Evolutionary conservation across 1,140 invertebrate species (phyloP).

Genomic region (Linepithema humile): DNA sequence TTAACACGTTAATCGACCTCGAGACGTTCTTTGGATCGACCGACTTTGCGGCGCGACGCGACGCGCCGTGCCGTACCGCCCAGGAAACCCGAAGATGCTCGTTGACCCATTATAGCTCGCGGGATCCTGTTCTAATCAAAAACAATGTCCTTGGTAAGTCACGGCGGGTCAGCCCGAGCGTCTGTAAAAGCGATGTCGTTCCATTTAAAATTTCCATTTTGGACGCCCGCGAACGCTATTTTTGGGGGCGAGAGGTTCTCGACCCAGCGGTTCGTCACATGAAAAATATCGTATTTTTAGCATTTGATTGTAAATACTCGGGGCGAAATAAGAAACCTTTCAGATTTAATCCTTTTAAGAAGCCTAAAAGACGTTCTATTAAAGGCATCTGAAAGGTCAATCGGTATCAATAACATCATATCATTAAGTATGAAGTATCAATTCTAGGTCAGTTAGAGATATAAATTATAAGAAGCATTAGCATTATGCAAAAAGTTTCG

Average conservation of each 20-base stretch:
- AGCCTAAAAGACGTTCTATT: neutral
- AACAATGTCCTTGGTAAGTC: slow-evolving; percentile 49
- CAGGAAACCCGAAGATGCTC: slow-evolving; percentile 38
- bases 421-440: neutral
- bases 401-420: neutral
- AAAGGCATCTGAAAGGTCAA: neutral
- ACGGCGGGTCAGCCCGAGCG: slow-evolving; percentile 15
- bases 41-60: slow-evolving; percentile 47
- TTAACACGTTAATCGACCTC: slow-evolving; percentile 50
- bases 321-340: neutral
- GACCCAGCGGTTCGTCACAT: neutral
- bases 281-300: slow-evolving; percentile 8
- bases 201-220: slow-evolving; percentile 43
- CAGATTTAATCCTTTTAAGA: neutral
- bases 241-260: slow-evolving; percentile 4
- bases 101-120: slow-evolving; percentile 29
- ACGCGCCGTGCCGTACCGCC: too few relatives aligned
- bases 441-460: neutral
- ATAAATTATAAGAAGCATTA: neutral
- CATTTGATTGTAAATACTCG: neutral
- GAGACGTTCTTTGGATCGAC: slow-evolving; percentile 31
- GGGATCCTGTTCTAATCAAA: slow-evolving; percentile 48
- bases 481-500: neutral
- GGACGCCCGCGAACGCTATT: neutral
- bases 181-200: slow-evolving; percentile 17